phyloP scores from a whole-genome alignment of 1,140 invertebrate genomes.

The Mya arenaria region DNA sequence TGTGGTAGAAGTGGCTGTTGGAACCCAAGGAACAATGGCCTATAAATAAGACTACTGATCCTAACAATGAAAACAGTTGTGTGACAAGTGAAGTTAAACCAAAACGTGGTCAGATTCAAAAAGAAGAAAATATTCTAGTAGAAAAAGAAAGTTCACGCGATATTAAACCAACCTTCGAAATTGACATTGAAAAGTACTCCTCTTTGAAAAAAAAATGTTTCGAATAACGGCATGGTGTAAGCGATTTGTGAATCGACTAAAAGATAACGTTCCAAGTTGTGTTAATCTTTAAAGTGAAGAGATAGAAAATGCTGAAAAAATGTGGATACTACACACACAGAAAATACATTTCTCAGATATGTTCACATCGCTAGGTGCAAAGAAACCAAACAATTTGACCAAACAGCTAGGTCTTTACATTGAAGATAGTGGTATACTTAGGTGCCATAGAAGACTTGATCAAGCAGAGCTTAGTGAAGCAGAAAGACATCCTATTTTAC shows the following conservation, averaged over 20 bases:
- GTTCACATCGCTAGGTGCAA: no score
- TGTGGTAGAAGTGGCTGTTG: no score
- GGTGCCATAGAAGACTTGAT: neutral
- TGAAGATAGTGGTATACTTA: neutral
- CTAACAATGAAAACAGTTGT: no score
- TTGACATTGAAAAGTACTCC: no score
- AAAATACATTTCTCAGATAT: neutral
- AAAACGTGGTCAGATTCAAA: no score
- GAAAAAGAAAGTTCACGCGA: no score
- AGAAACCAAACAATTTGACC: slow-evolving; percentile 6
- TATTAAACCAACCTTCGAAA: no score
- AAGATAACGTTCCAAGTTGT: no score
- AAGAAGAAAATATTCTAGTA: no score
- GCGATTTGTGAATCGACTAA: neutral
- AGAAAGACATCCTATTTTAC: neutral
- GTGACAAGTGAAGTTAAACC: no score
- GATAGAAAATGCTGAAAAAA: neutral
- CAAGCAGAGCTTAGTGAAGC: neutral
- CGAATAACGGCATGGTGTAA: neutral
- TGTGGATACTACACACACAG: neutral
- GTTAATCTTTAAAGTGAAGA: neutral
- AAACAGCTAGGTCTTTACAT: neutral
- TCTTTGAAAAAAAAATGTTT: slow-evolving; percentile 3
- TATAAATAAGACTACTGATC: no score
- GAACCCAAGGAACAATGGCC: no score